A percentile compares a stretch with the other conserved stretches of the same genome.
Conservation (phyloP, 2,797 vertebrate genomes). For the Phrynocephalus guinanensis region DNA sequence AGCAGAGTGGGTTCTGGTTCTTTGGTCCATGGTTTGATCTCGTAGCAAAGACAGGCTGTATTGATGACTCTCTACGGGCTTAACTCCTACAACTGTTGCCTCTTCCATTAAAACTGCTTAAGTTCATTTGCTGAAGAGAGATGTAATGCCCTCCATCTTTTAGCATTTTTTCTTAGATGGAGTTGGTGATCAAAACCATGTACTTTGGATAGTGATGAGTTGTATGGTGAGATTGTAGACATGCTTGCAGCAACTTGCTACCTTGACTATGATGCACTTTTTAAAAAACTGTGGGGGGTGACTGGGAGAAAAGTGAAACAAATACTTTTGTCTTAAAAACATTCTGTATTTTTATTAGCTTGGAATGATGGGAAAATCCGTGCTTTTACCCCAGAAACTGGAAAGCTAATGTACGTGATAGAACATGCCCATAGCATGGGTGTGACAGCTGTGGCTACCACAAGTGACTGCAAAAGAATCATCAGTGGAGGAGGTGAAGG, state of each 20-base stretch:
- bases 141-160: background rate
- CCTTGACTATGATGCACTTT: background rate
- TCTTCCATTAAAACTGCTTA: background rate
- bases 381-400: conserved; percentile 85
- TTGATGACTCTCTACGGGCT: background rate
- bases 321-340: background rate
- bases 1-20: conserved; percentile 2
- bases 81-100: background rate
- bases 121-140: background rate
- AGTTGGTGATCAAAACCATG: background rate
- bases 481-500: conserved; percentile 91
- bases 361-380: conserved; percentile 91
- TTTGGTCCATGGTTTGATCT: background rate
- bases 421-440: conserved; percentile 84
- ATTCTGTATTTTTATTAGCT: conserved; percentile 69
- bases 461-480: conserved; percentile 84
- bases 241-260: background rate
- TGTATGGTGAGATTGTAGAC: background rate
- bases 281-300: background rate
- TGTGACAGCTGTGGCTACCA: conserved; percentile 84
- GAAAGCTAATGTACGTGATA: conserved; percentile 79
- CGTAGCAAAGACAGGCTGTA: background rate
- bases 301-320: background rate
- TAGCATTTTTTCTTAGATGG: conserved; percentile 6
- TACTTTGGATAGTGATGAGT: background rate